These are phyloP conservation scores for Lophura nycthemera DNA, from an alignment of 2,113 vertebrate genomes.

Conservation along the genomic window DNA sequence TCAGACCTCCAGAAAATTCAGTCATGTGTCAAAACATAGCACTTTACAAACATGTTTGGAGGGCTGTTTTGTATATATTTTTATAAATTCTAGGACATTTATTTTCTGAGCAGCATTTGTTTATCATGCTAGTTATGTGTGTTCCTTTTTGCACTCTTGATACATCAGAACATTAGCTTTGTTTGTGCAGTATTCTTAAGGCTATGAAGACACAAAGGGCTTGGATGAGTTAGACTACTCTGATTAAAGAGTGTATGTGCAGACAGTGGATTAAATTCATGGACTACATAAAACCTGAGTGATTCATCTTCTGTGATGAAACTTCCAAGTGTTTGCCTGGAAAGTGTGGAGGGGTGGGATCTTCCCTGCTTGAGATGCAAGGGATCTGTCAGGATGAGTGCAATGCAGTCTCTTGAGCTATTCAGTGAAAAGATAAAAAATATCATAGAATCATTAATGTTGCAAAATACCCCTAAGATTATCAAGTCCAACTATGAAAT, in stretches of 20 bases:
- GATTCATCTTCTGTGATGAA: not conserved
- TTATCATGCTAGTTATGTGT: not conserved
- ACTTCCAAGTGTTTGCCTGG: not conserved
- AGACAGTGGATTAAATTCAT: not conserved
- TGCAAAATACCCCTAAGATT: no score
- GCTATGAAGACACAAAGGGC: no score
- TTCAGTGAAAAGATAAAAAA: not conserved
- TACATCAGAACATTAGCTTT: not conserved
- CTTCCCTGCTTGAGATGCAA: not conserved
- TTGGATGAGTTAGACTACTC: not conserved
- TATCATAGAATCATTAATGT: no score
- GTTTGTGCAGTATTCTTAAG: no score
- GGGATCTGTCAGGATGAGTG: not conserved
- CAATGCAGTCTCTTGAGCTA: not conserved
- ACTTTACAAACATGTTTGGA: no score
- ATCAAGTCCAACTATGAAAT: no score
- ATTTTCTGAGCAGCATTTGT: not conserved
- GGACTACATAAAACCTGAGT: not conserved
- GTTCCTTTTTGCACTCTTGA: not conserved
- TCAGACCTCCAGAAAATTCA: constrained; percentile 75
- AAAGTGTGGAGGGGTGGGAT: not conserved
- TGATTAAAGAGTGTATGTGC: not conserved
- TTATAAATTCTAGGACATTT: not conserved
- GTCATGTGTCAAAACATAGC: constrained; percentile 14
- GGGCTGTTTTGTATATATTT: not conserved